Evolutionary conservation across 2,888 invertebrate genomes (phyloP).

Genomic region (Dryocosmus kuriphilus): DNA sequence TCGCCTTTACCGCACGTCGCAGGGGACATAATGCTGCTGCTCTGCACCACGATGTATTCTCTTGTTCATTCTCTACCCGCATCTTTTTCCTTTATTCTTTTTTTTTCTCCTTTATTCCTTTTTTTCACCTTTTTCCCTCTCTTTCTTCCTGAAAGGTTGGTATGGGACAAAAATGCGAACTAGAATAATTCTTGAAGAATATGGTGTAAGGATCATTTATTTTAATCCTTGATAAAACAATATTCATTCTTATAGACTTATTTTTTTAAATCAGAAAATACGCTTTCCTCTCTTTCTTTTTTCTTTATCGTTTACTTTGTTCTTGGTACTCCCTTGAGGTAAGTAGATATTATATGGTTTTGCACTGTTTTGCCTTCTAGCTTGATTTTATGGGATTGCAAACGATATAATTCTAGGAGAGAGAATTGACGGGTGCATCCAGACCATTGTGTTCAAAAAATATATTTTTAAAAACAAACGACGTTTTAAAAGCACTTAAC

Average conservation of each 20-base stretch:
- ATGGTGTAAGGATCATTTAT: neutral
- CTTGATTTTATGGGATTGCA: neutral
- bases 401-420: neutral
- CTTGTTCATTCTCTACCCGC: slow-evolving; percentile 12
- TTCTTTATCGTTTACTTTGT: neutral
- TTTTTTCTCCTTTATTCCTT: neutral
- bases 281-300: neutral
- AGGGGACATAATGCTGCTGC: slow-evolving; percentile 23
- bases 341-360: too few relatives aligned
- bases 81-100: neutral
- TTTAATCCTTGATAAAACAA: neutral
- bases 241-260: neutral
- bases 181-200: neutral
- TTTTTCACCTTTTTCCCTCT: neutral
- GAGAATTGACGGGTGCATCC: too few relatives aligned
- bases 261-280: neutral
- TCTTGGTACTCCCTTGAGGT: neutral
- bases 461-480: too few relatives aligned
- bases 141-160: neutral
- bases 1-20: slow-evolving; percentile 29
- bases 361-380: neutral
- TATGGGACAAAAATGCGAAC: neutral
- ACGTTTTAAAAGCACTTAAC: too few relatives aligned
- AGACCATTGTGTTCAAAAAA: too few relatives aligned
- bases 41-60: slow-evolving; percentile 3